Percentiles rank a stretch among this genome's conserved stretches.
phyloP scores from a whole-genome alignment of 2,888 invertebrate genomes.

The Calameuta pallipes region DNA sequence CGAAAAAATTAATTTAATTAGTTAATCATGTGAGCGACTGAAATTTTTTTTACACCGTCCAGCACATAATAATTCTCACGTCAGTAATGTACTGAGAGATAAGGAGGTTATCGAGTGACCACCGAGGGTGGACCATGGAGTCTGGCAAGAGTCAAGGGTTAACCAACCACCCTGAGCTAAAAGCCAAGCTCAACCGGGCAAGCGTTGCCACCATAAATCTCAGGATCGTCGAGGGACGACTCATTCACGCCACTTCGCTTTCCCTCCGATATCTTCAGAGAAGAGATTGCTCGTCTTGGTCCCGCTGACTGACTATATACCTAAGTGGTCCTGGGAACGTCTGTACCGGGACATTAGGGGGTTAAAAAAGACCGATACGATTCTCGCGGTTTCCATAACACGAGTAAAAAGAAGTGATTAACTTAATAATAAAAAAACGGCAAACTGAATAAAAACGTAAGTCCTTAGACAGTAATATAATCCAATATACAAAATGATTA shows the following conservation, averaged over 20 bases:
- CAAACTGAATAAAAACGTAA: background rate
- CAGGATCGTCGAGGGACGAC: constrained; percentile 64
- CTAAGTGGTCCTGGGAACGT: background rate
- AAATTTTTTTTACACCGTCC: background rate
- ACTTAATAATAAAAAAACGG: background rate
- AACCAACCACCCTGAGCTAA: constrained; percentile 42
- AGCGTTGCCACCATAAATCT: constrained; percentile 62
- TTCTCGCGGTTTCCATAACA: background rate
- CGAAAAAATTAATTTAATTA: background rate
- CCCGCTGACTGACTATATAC: background rate
- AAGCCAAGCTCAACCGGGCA: constrained; percentile 39
- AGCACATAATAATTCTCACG: background rate
- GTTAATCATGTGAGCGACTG: background rate
- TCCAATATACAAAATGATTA: background rate
- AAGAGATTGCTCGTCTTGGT: constrained; percentile 3
- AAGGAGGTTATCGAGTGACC: background rate
- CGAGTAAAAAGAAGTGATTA: background rate
- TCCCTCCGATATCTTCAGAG: constrained; percentile 52
- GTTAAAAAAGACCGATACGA: background rate
- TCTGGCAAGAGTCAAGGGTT: constrained; percentile 60
- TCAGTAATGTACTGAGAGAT: background rate
- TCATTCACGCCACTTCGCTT: constrained; percentile 64
- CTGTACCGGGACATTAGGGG: background rate
- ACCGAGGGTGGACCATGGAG: constrained; percentile 46
- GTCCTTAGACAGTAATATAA: background rate